Evolutionary conservation across 2,113 vertebrate species (phyloP).

Genomic region (Calyptommatus sinebrachiatus): DNA sequence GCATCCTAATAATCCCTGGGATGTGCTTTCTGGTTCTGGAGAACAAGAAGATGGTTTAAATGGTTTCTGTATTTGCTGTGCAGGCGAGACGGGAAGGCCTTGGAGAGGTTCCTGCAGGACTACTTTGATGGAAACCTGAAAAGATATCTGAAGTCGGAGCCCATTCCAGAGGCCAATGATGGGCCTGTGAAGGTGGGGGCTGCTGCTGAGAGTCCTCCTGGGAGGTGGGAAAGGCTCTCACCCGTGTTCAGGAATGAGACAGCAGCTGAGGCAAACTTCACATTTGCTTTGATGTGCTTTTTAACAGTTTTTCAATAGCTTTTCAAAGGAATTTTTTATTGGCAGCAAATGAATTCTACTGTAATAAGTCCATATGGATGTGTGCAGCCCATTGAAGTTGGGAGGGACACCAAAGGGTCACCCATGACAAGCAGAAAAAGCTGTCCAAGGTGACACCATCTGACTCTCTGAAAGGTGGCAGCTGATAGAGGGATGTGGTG

Average conservation of each 20-base stretch:
- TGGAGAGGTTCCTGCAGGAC: constrained; percentile 90
- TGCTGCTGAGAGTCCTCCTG: neutral
- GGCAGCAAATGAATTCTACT: too few relatives aligned
- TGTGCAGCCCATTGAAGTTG: too few relatives aligned
- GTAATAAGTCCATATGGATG: too few relatives aligned
- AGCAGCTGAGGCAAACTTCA: neutral
- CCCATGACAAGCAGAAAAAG: too few relatives aligned
- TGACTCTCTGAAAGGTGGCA: too few relatives aligned
- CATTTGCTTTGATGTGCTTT: neutral
- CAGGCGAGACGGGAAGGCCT: constrained; percentile 92
- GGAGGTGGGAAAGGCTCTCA: too few relatives aligned
- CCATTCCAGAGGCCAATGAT: constrained; percentile 89
- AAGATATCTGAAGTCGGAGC: constrained; percentile 93
- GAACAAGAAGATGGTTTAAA: neutral
- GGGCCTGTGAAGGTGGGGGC: constrained; percentile 92
- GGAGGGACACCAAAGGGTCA: too few relatives aligned
- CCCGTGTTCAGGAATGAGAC: too few relatives aligned
- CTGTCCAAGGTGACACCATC: too few relatives aligned
- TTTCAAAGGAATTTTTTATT: neutral
- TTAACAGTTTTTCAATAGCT: neutral
- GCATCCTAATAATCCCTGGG: neutral
- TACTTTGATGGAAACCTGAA: constrained; percentile 93
- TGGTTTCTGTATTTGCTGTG: constrained; percentile 21
- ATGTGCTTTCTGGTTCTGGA: neutral
- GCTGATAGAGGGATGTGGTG: too few relatives aligned